Conservation (phyloP, 2,888 invertebrate genomes). For the Balanococcus diminutus region DNA sequence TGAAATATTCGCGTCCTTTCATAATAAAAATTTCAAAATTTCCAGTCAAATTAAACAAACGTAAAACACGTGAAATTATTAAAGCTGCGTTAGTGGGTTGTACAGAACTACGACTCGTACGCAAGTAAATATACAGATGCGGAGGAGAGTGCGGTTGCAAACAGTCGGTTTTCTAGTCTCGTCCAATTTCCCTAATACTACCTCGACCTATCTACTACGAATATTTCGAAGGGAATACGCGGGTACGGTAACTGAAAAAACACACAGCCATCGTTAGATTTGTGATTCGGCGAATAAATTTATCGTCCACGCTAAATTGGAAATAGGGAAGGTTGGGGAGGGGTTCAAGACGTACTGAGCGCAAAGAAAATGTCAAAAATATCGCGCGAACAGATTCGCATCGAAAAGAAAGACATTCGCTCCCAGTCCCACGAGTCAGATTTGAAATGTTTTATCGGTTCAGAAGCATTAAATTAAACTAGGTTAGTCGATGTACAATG, state of each 20-base stretch:
- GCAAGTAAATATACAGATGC: no score
- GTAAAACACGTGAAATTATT: conserved; percentile 16
- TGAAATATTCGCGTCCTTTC: background rate
- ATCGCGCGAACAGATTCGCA: background rate
- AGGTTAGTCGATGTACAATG: background rate
- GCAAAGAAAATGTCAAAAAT: background rate
- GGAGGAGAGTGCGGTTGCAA: no score
- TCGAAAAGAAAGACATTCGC: background rate
- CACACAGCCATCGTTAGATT: background rate
- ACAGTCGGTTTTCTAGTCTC: background rate
- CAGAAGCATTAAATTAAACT: conserved; percentile 29
- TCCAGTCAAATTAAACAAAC: conserved; percentile 3
- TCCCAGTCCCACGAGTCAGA: background rate
- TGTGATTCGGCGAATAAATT: background rate
- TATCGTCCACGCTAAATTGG: background rate
- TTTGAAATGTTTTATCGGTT: conserved; percentile 19
- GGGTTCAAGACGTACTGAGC: no score
- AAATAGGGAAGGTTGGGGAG: no score
- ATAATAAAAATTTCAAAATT: background rate
- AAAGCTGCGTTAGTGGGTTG: no score
- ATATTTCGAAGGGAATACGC: no score
- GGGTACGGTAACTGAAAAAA: no score
- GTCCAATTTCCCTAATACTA: background rate
- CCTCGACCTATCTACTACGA: no score
- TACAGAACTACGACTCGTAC: background rate